These are phyloP conservation scores for Rhinoraja longicauda DNA, from an alignment of 2,797 vertebrate genomes.

Conservation along the genomic window DNA sequence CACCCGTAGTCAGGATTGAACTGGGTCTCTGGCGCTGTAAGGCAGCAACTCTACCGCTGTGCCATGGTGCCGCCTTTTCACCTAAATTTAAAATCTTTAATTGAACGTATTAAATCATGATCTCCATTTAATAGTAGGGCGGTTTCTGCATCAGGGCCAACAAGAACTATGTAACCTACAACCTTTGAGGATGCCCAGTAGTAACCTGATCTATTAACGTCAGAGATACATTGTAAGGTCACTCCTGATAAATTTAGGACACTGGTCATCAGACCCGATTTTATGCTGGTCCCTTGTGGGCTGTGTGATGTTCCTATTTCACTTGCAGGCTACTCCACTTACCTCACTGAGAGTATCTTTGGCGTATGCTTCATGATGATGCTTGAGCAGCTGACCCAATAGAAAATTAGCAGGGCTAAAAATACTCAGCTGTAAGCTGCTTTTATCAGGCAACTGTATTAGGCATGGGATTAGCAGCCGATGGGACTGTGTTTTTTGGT, in stretches of 20 bases:
- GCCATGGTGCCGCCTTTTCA: too few relatives aligned
- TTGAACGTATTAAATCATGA: neutral
- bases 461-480: neutral
- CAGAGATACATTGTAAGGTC: slow-evolving; percentile 36
- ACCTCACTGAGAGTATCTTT: slow-evolving; percentile 34
- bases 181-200: slow-evolving; percentile 26
- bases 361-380: slow-evolving; percentile 7
- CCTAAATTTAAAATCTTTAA: neutral
- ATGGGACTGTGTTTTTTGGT: neutral
- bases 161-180: neutral
- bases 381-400: slow-evolving; percentile 17
- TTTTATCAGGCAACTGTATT: slow-evolving; percentile 17
- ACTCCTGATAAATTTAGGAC: slow-evolving; percentile 33
- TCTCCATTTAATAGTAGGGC: neutral
- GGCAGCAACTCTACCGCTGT: too few relatives aligned
- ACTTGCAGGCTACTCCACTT: neutral
- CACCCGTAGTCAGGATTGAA: too few relatives aligned
- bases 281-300: slow-evolving; percentile 35
- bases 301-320: slow-evolving; percentile 31
- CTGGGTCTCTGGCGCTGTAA: too few relatives aligned
- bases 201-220: slow-evolving; percentile 15
- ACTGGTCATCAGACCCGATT: slow-evolving; percentile 7
- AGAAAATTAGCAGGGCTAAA: slow-evolving; percentile 31
- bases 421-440: neutral
- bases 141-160: neutral